Conservation (phyloP, 1,140 invertebrate genomes). For the Laodelphax striatellus region DNA sequence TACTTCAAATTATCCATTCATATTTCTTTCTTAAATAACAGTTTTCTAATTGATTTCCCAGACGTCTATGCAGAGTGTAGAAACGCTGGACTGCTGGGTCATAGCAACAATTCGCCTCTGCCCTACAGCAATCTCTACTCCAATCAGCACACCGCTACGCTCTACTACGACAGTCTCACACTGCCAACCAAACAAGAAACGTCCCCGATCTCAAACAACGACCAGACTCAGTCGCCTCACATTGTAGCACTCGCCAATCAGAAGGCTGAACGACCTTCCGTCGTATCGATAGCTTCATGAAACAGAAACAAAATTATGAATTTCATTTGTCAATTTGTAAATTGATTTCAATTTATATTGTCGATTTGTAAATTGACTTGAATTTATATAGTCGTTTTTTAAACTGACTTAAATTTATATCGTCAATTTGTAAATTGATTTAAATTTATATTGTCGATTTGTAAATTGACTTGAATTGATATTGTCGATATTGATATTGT, state of each 20-base stretch:
- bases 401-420: no score
- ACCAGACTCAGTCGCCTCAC: slow-evolving; percentile 7
- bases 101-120: background rate
- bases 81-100: background rate
- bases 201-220: background rate
- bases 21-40: no score
- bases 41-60: background rate
- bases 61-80: background rate
- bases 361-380: no score
- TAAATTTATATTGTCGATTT: no score
- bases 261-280: slow-evolving; percentile 20
- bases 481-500: no score
- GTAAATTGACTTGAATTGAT: no score
- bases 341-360: no score
- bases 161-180: slow-evolving; percentile 11
- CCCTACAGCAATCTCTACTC: slow-evolving; percentile 6
- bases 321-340: no score
- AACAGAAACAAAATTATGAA: no score
- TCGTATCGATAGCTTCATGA: slow-evolving; percentile 8
- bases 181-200: background rate
- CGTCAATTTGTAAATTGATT: no score
- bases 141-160: background rate
- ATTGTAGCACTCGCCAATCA: slow-evolving; percentile 13
- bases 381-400: no score
- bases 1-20: no score